phyloP scores from a whole-genome alignment of 2,797 vertebrate species.

The Ptychadena robeensis region DNA sequence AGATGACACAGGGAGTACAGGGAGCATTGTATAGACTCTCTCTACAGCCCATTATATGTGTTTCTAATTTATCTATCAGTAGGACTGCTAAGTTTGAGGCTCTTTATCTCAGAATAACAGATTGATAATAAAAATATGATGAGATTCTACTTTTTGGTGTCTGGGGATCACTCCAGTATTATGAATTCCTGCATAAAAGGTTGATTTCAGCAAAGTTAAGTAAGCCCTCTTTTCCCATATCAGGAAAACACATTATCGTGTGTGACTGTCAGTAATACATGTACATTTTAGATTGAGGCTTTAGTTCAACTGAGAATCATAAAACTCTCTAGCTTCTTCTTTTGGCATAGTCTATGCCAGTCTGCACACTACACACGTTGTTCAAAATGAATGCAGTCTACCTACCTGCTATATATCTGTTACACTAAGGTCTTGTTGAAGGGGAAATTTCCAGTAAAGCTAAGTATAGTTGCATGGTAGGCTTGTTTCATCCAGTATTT shows the following conservation, averaged over 20 bases:
- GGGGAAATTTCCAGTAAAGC: too few species aligned
- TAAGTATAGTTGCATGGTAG: too few species aligned
- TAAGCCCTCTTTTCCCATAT: background rate
- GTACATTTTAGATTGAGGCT: background rate
- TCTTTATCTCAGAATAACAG: constrained; percentile 8
- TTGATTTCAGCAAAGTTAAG: background rate
- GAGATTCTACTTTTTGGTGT: background rate
- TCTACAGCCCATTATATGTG: background rate
- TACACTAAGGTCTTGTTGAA: too few species aligned
- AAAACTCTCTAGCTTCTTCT: too few species aligned
- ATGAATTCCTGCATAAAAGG: background rate
- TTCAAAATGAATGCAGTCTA: too few species aligned
- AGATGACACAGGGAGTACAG: background rate
- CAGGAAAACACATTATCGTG: background rate
- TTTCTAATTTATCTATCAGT: constrained; percentile 11
- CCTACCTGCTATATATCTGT: too few species aligned
- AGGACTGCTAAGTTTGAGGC: background rate
- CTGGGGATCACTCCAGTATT: background rate
- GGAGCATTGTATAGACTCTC: constrained; percentile 10
- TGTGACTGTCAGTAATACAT: background rate
- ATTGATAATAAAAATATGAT: constrained; percentile 16
- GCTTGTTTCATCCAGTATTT: too few species aligned
- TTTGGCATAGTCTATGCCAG: too few species aligned
- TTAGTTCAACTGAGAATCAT: background rate
- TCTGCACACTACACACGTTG: too few species aligned